These are phyloP conservation scores for Temnothorax ravouxi DNA, from an alignment of 2,888 invertebrate species.

Conservation along the genomic window DNA sequence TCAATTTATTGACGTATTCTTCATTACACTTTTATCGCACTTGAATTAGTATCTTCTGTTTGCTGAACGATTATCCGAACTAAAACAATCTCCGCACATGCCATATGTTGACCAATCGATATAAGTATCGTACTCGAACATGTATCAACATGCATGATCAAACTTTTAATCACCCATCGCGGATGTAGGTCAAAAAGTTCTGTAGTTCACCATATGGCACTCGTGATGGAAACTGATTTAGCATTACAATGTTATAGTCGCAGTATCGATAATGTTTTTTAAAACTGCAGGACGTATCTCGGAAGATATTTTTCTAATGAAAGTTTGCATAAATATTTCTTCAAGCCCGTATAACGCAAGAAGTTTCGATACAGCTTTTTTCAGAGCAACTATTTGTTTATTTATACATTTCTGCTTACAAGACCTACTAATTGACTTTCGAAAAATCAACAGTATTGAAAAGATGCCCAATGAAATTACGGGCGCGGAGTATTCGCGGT, in stretches of 20 bases:
- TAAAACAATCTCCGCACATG: background rate
- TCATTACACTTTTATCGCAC: background rate
- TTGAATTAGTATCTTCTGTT: background rate
- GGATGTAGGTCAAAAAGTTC: slow-evolving; percentile 18
- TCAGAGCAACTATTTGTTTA: background rate
- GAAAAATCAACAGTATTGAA: slow-evolving; percentile 1
- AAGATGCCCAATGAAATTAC: slow-evolving; percentile 19
- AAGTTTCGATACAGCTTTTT: background rate
- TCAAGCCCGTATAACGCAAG: background rate
- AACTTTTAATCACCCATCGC: slow-evolving; percentile 10
- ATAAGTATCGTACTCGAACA: slow-evolving; percentile 4
- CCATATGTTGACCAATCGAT: background rate
- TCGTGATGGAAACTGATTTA: slow-evolving; percentile 13
- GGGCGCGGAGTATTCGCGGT: background rate
- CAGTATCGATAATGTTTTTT: background rate
- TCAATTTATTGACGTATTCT: background rate
- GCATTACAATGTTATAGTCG: background rate
- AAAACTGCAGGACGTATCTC: background rate
- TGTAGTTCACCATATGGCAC: background rate
- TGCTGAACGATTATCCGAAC: background rate
- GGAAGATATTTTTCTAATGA: background rate
- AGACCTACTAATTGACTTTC: slow-evolving; percentile 2
- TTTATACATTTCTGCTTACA: background rate
- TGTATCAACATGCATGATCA: background rate
- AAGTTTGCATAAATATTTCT: slow-evolving; percentile 7